These are phyloP conservation scores for Masticophis lateralis DNA, from an alignment of 2,797 vertebrate genomes.

Conservation along the genomic window DNA sequence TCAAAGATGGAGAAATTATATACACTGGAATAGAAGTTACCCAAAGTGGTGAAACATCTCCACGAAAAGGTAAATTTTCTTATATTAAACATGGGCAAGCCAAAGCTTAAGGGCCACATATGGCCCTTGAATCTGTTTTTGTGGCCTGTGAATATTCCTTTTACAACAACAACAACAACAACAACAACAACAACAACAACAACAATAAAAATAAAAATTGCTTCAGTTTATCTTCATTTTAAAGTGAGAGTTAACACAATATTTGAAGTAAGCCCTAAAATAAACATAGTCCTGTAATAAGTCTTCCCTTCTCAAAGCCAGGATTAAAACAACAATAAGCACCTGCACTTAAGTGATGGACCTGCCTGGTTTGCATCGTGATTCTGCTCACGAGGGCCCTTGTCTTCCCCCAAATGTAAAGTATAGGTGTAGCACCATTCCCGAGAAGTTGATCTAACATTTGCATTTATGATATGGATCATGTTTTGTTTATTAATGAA, in stretches of 20 bases:
- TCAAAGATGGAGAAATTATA: conserved; percentile 96
- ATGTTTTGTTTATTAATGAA: neutral
- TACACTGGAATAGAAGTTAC: conserved; percentile 84
- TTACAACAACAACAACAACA: neutral
- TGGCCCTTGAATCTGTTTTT: neutral
- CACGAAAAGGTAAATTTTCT: conserved; percentile 72
- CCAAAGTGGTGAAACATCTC: conserved; percentile 79
- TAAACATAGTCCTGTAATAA: neutral
- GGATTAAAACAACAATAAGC: neutral
- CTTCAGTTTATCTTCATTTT: neutral
- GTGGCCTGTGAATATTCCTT: neutral
- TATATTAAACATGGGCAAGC: neutral
- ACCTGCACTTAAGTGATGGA: neutral
- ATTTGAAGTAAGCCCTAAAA: neutral
- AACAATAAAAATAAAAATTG: neutral
- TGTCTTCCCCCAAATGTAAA: neutral
- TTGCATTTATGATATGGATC: neutral
- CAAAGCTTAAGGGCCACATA: neutral
- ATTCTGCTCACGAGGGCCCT: neutral
- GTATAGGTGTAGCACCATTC: neutral
- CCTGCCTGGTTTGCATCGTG: neutral
- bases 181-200: no score
- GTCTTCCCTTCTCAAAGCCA: neutral
- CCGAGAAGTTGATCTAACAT: neutral
- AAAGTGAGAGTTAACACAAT: neutral